Base-by-base conservation (phyloP, 2,888 invertebrate genomes). In the Chloroclystis v-ata region DNA sequence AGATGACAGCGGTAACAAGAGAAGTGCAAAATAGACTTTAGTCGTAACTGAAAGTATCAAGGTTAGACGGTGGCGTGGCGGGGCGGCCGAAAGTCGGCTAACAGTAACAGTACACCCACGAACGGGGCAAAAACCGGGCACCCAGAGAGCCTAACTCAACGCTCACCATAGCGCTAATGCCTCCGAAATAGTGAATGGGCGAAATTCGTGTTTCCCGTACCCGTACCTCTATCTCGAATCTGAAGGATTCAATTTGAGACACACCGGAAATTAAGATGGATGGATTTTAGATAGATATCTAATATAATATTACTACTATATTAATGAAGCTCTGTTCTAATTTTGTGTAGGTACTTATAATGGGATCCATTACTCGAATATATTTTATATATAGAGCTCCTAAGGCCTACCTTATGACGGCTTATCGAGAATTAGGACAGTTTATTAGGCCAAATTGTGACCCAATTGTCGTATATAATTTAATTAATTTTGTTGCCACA, bases 21-120 rank as follows among this genome's bases (percentile, higher is more conserved):
- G 78, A 69, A 84, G 82, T 83, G 85, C 85, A 74, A 84, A 87
- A 86, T 83, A 72, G 81, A 79, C 61, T 67, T 38, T 66, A 63
- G 64, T 77, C 76, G 83, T 80, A 84, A 84, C 85, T 82, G 84
- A 85, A 84, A 84, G 84, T 84, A 87, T 83, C 83, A 87, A 84
- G 85, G 86, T 83, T 85, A 86, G 82, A 64, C 69, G 75, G 41
- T 42, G 42, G 45, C 47, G 65, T 73, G 81, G 76, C 78, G 75
- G 72, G 75, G 71, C 75, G 67, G 62, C 69, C 76, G 77, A 82
- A 84, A 82, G 78, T 82, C 82, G 81, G 84, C 78, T 83, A 83
- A 80, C 78, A 79, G 75, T 82, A 79, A 81, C 76, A 81, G 82
- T 85, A 82, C 78, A 80, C 75, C 75, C 74, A 78, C 74, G 58